A percentile compares a stretch with the other conserved stretches of the same genome.
These are phyloP conservation scores for Cephalopterus ornatus DNA, from an alignment of 2,113 vertebrate species.

Conservation along the genomic window DNA sequence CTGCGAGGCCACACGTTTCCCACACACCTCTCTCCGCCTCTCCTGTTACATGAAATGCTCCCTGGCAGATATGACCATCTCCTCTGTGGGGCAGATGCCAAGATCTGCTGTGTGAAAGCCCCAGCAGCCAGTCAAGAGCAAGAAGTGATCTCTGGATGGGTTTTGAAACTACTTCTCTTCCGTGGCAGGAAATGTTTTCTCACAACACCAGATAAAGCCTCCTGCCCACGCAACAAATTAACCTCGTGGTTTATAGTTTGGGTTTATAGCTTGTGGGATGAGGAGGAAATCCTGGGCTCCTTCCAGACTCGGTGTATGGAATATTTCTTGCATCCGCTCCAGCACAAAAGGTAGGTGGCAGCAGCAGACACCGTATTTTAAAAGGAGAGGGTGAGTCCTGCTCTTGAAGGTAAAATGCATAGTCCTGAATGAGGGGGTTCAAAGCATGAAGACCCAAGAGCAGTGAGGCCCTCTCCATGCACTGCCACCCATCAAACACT, in stretches of 20 bases:
- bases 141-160: not conserved
- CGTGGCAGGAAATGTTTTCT: not conserved
- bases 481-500: not conserved
- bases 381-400: not conserved
- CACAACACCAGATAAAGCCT: not conserved
- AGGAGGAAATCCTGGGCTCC: not conserved
- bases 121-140: not conserved
- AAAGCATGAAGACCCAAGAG: not conserved
- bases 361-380: not conserved
- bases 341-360: constrained; percentile 6
- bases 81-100: fast-evolving
- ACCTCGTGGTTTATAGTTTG: fast-evolving
- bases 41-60: not conserved
- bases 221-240: not conserved
- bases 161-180: not conserved
- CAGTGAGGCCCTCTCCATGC: not conserved
- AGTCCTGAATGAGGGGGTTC: not conserved
- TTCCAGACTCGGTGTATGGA: fast-evolving
- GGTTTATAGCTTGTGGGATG: not conserved
- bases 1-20: not conserved
- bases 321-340: not conserved
- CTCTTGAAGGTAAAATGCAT: not conserved
- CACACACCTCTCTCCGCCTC: not conserved
- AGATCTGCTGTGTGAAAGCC: not conserved
- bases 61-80: not conserved